Conservation (phyloP, 64 coral and sea anemone genomes). For the Catalaphyllia jardinei region DNA sequence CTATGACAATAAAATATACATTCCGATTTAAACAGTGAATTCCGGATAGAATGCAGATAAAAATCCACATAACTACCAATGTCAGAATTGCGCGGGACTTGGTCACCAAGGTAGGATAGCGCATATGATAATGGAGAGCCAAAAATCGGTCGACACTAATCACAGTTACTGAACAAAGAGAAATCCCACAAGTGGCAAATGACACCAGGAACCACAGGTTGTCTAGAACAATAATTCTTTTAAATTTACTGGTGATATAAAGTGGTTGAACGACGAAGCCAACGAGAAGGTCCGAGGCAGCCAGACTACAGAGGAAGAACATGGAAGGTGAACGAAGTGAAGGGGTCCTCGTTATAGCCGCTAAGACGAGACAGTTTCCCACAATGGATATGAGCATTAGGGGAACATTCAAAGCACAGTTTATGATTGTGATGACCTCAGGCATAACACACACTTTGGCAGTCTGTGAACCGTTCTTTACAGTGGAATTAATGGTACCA, state of each 20-base stretch:
- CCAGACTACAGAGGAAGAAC: neutral
- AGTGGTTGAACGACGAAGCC: constrained; percentile 5
- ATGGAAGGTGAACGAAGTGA: constrained; percentile 13
- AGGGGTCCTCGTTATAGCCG: neutral
- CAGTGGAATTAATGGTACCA: too few species aligned
- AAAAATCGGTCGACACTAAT: constrained; percentile 34
- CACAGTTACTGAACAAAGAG: neutral
- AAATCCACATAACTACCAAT: neutral
- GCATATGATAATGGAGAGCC: constrained; percentile 17
- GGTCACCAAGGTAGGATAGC: constrained; percentile 11
- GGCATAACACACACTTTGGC: neutral
- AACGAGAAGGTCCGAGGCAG: constrained; percentile 26
- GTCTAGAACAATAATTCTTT: neutral
- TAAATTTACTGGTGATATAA: neutral
- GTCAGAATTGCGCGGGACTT: neutral
- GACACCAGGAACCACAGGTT: neutral
- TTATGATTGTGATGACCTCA: neutral
- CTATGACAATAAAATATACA: neutral
- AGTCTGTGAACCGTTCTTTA: neutral
- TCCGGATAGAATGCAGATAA: neutral
- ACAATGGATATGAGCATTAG: neutral
- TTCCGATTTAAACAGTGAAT: neutral
- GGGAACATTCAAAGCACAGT: neutral
- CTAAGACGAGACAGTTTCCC: neutral
- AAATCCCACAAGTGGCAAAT: neutral